Evolutionary conservation across 92 coral and sea anemone species (phyloP).

Genomic region (Desmophyllum pertusum): DNA sequence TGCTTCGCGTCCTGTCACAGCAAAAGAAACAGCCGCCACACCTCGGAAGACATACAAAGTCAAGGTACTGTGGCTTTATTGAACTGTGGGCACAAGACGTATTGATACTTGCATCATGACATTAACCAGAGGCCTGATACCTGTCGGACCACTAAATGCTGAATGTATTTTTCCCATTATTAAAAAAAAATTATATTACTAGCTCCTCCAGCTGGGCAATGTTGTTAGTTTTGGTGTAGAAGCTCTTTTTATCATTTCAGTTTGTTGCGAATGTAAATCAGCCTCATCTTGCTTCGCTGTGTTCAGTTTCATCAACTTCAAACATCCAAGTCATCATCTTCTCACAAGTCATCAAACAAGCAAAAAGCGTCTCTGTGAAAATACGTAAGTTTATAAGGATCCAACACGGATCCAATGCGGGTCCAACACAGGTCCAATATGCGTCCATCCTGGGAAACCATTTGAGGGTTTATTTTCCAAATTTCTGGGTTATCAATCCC

Average conservation of each 20-base stretch:
- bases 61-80: constrained; percentile 60
- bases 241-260: constrained; percentile 20
- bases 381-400: constrained; percentile 59
- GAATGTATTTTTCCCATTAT: too few relatives aligned
- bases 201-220: too few relatives aligned
- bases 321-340: constrained; percentile 19
- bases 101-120: too few relatives aligned
- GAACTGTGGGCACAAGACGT: too few relatives aligned
- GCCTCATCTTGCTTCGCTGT: constrained; percentile 50
- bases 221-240: not conserved
- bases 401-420: too few relatives aligned
- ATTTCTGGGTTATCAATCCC: too few relatives aligned
- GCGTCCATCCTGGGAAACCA: too few relatives aligned
- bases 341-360: constrained; percentile 39
- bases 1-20: constrained; percentile 86
- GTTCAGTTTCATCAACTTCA: constrained; percentile 38
- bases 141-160: too few relatives aligned
- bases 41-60: constrained; percentile 88
- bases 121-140: too few relatives aligned
- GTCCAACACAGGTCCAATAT: not conserved
- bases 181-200: too few relatives aligned
- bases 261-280: constrained; percentile 75
- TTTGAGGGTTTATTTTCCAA: too few relatives aligned
- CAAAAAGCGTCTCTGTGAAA: constrained; percentile 83
- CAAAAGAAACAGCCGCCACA: constrained; percentile 60